These are phyloP conservation scores for Speoplatyrhinus poulsoni DNA, from an alignment of 2,113 vertebrate genomes.

Conservation along the genomic window DNA sequence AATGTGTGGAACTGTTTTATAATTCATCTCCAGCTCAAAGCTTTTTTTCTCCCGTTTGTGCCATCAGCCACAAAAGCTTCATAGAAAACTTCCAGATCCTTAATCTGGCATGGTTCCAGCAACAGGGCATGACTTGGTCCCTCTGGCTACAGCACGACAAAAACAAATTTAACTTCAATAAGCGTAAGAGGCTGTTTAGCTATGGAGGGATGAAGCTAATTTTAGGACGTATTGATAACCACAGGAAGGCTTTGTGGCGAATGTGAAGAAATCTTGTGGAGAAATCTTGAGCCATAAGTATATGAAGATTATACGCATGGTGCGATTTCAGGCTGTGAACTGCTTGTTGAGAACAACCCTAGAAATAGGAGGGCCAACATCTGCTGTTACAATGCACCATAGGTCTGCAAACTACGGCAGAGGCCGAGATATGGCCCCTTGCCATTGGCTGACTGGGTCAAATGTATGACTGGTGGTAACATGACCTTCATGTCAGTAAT, in stretches of 20 bases:
- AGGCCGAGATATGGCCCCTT: no score
- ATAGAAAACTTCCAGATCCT: conserved; percentile 30
- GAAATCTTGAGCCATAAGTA: conserved; percentile 33
- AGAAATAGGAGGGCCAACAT: no score
- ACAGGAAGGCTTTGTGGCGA: conserved; percentile 20
- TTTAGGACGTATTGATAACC: conserved; percentile 39
- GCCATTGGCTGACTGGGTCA: no score
- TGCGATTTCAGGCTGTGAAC: conserved; percentile 14
- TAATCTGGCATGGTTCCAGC: conserved; percentile 43
- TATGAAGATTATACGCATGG: conserved; percentile 45
- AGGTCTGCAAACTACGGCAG: no score
- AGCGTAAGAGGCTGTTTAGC: conserved; percentile 33
- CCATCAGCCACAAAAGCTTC: conserved; percentile 39
- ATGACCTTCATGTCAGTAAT: no score
- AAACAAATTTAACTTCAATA: conserved; percentile 28
- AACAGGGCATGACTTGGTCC: conserved; percentile 29
- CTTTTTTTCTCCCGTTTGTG: conserved; percentile 39
- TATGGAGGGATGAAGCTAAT: conserved; percentile 43
- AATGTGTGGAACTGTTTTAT: conserved; percentile 53
- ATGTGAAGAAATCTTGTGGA: conserved; percentile 22
- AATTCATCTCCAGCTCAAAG: conserved; percentile 58
- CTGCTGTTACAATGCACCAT: no score
- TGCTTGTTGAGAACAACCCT: neutral
- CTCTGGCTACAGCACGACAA: neutral
- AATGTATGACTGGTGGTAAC: no score